These are phyloP conservation scores for Ptilodon capucinus DNA, from an alignment of 2,888 invertebrate species.

Conservation along the genomic window DNA sequence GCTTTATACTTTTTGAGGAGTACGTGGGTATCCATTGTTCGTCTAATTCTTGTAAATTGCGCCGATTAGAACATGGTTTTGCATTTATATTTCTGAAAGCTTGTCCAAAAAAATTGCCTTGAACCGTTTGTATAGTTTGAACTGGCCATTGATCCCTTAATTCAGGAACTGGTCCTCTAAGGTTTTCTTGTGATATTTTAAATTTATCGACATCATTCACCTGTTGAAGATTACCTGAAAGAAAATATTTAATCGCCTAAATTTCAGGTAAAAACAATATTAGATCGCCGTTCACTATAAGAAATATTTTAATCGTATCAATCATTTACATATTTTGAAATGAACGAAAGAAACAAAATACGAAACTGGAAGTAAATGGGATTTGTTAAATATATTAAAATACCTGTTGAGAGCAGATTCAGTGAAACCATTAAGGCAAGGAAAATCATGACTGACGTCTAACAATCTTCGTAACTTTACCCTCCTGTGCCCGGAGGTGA, in stretches of 20 bases:
- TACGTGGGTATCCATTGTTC: constrained; percentile 16
- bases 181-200: constrained; percentile 2
- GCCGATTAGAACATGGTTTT: constrained; percentile 32
- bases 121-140: constrained; percentile 8
- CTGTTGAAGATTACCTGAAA: constrained; percentile 21
- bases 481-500: constrained; percentile 3
- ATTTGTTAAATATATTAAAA: not conserved
- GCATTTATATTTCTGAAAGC: constrained; percentile 1
- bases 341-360: not conserved
- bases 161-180: not conserved
- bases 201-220: constrained; percentile 6
- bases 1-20: constrained; percentile 8
- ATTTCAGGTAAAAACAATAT: too few relatives aligned
- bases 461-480: constrained; percentile 9
- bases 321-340: too few relatives aligned
- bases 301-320: too few relatives aligned
- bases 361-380: not conserved
- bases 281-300: too few relatives aligned
- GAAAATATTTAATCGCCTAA: not conserved
- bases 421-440: constrained; percentile 19
- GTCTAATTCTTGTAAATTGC: constrained; percentile 9
- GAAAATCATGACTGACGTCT: constrained; percentile 16
- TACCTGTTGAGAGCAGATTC: constrained; percentile 23
- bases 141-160: constrained; percentile 3
- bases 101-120: constrained; percentile 15